Percentiles rank a stretch among this genome's conserved stretches.
These are phyloP conservation scores for Xiphorhynchus elegans DNA, from an alignment of 2,113 vertebrate genomes.

Conservation along the genomic window DNA sequence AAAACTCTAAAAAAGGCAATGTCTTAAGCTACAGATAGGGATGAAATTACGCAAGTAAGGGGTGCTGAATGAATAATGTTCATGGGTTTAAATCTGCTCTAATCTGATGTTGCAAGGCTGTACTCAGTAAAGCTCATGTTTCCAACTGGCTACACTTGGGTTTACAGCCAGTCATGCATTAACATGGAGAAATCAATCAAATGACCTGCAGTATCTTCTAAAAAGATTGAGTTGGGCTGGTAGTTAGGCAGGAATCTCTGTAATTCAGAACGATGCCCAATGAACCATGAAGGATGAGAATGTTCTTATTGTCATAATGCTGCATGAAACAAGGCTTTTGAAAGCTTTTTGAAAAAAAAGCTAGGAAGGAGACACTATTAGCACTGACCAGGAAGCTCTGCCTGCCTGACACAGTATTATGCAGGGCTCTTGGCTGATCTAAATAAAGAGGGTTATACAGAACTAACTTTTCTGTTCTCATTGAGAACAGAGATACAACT, in stretches of 20 bases:
- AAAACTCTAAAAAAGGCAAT: background rate
- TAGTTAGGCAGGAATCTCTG: background rate
- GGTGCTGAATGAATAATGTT: background rate
- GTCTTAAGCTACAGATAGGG: background rate
- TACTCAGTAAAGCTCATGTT: background rate
- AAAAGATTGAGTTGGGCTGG: background rate
- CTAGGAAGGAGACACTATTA: background rate
- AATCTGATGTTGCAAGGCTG: background rate
- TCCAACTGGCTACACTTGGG: accelerated
- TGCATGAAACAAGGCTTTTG: background rate
- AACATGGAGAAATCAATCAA: background rate
- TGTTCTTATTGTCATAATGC: background rate
- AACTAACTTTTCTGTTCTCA: background rate
- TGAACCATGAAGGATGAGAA: background rate
- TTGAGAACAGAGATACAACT: background rate
- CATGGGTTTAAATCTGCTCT: background rate
- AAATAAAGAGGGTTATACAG: accelerated
- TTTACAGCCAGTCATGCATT: background rate
- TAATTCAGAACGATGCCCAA: background rate
- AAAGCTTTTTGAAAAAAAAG: background rate
- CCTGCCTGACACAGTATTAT: background rate
- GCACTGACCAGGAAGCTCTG: background rate
- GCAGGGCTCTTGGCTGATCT: background rate
- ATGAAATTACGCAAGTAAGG: background rate
- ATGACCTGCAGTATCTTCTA: background rate